Conservation (phyloP, 2,113 vertebrate species). For the Dryoscopus gambensis region DNA sequence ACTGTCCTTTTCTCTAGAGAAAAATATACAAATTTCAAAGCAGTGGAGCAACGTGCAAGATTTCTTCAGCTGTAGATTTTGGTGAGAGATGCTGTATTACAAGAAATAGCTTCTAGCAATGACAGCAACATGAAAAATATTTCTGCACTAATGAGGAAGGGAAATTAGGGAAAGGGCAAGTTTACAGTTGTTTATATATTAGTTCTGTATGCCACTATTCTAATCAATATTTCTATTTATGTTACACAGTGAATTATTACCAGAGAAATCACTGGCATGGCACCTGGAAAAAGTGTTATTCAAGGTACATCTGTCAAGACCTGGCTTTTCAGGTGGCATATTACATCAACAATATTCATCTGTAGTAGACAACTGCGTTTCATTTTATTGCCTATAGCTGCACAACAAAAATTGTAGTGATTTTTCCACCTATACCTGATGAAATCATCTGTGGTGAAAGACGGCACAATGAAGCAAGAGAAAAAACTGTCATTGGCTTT, state of each 20-base stretch:
- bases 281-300: not conserved
- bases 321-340: not conserved
- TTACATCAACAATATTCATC: not conserved
- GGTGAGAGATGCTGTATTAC: not conserved
- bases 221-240: slow-evolving; percentile 29
- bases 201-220: not conserved
- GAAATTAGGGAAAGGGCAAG: slow-evolving; percentile 12
- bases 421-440: not conserved
- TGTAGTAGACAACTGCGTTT: not conserved
- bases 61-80: not conserved
- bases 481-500: not conserved
- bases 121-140: not conserved
- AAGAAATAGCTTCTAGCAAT: not conserved
- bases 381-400: not conserved
- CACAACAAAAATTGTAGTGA: not conserved
- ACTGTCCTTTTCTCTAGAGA: not conserved
- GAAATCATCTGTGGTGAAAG: not conserved
- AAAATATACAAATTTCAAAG: not conserved
- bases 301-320: not conserved
- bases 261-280: not conserved
- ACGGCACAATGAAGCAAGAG: not conserved
- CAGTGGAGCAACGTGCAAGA: not conserved
- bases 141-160: not conserved
- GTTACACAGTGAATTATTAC: not conserved
- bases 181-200: not conserved